A percentile compares a stretch with the other conserved stretches of the same genome.
These are phyloP conservation scores for Pseudomyrmex dendroicus DNA, from an alignment of 1,140 invertebrate genomes.

Conservation along the genomic window DNA sequence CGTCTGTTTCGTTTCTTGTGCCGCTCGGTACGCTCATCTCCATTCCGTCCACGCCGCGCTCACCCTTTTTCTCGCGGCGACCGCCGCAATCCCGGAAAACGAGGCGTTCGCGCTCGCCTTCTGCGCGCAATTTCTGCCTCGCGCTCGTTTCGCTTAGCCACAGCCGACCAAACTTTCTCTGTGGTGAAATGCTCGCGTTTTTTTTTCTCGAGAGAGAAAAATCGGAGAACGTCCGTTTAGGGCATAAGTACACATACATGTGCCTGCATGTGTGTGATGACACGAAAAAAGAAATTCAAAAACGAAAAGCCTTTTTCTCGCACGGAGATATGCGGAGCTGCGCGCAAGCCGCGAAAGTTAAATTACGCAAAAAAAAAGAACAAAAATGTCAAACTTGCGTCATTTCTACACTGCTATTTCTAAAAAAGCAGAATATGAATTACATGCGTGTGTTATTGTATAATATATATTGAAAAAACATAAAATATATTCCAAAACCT, in stretches of 20 bases:
- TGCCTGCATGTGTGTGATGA: background rate
- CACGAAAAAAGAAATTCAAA: background rate
- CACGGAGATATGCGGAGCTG: background rate
- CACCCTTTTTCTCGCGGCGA: conserved; percentile 63
- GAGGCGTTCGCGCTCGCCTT: conserved; percentile 41
- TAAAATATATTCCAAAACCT: background rate
- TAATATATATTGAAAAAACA: background rate
- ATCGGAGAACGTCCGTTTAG: conserved; percentile 23
- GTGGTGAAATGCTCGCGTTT: conserved; percentile 20
- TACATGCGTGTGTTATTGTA: background rate
- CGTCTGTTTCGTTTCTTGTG: conserved; percentile 32
- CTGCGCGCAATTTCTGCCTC: too few relatives aligned
- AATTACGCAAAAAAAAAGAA: background rate
- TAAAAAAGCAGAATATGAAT: too few relatives aligned
- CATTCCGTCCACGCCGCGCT: conserved; percentile 31
- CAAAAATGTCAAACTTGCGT: too few relatives aligned
- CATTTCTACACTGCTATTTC: too few relatives aligned
- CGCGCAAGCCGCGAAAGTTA: background rate
- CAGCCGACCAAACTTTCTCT: conserved; percentile 62
- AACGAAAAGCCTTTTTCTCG: background rate
- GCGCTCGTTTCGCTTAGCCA: conserved; percentile 62
- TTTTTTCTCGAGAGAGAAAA: conserved; percentile 14
- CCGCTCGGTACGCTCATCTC: conserved; percentile 40
- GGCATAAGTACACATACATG: background rate
- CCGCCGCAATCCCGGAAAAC: conserved; percentile 69